Conservation (phyloP, 2,113 vertebrate species). For the Psettodes erumei region DNA sequence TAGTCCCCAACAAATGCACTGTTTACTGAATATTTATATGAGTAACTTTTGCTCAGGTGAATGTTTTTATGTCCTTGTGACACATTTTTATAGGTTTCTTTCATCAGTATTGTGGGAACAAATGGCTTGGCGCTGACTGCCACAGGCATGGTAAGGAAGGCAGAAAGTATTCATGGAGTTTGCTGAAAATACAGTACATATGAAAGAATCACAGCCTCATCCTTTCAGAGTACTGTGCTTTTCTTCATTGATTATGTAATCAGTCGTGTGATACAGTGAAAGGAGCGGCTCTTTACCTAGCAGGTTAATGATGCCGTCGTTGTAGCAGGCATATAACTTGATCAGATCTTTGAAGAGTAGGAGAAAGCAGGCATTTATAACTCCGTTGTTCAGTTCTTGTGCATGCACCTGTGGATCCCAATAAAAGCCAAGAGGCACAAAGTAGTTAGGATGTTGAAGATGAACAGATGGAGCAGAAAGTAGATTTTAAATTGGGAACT, state of each 20-base stretch:
- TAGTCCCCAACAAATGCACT: not conserved
- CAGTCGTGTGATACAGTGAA: not conserved
- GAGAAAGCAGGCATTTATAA: conserved; percentile 97
- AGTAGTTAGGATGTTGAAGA: not conserved
- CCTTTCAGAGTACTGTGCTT: not conserved
- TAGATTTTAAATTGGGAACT: not conserved
- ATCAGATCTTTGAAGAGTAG: conserved; percentile 99
- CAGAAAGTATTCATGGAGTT: not conserved
- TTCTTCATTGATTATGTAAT: not conserved
- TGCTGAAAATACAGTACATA: not conserved
- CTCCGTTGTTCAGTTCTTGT: conserved; percentile 93
- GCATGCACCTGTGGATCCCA: conserved; percentile 87
- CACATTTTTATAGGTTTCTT: not conserved
- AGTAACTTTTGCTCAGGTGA: not conserved
- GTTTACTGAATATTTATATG: not conserved
- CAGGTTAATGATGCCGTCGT: conserved; percentile 98
- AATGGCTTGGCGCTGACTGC: not conserved
- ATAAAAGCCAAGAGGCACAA: not conserved
- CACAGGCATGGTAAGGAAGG: not conserved
- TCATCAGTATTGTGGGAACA: not conserved
- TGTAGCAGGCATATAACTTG: conserved; percentile 98
- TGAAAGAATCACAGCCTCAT: no score
- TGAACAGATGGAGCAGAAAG: not conserved
- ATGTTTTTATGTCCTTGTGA: not conserved
- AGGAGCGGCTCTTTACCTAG: conserved; percentile 84